phyloP scores from a whole-genome alignment of 2,113 vertebrate genomes.

The Spea multiplicata region DNA sequence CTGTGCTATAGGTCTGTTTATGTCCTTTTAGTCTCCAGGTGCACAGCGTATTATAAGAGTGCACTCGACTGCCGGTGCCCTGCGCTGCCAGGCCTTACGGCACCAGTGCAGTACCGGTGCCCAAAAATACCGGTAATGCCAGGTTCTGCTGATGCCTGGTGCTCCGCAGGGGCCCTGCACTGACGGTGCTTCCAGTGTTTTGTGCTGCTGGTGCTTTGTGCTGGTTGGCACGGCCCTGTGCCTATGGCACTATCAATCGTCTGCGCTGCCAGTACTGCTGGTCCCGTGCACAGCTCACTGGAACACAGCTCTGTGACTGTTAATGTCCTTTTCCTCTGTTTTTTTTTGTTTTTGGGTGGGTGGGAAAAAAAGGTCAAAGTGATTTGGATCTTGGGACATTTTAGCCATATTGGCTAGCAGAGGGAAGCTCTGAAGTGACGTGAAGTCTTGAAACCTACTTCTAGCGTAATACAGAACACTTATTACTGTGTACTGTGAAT shows the following conservation, averaged over 20 bases:
- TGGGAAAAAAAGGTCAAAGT: conserved; percentile 50
- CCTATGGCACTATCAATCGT: not conserved
- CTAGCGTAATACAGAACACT: conserved; percentile 16
- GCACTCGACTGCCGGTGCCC: conserved; percentile 26
- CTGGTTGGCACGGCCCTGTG: not conserved
- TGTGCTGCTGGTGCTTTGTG: not conserved
- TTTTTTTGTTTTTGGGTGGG: not conserved
- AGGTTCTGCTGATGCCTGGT: not conserved
- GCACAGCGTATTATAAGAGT: conserved; percentile 29
- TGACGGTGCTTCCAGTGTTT: not conserved
- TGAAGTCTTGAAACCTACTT: conserved; percentile 37
- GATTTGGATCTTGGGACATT: conserved; percentile 46
- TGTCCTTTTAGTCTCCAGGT: conserved; percentile 42
- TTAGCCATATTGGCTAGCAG: conserved; percentile 62
- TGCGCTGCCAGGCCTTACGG: not conserved
- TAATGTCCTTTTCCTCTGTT: conserved; percentile 18
- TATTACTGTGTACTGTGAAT: conserved; percentile 43
- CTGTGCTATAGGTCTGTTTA: conserved; percentile 50
- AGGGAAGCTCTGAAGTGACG: conserved; percentile 49
- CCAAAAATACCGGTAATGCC: not conserved
- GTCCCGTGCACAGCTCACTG: not conserved
- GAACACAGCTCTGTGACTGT: conserved; percentile 48
- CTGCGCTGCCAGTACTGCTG: not conserved
- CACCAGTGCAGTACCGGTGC: not conserved
- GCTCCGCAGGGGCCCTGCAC: not conserved